Base-by-base conservation (phyloP, 2,797 vertebrate genomes). In the Onychomys leucogaster region DNA sequence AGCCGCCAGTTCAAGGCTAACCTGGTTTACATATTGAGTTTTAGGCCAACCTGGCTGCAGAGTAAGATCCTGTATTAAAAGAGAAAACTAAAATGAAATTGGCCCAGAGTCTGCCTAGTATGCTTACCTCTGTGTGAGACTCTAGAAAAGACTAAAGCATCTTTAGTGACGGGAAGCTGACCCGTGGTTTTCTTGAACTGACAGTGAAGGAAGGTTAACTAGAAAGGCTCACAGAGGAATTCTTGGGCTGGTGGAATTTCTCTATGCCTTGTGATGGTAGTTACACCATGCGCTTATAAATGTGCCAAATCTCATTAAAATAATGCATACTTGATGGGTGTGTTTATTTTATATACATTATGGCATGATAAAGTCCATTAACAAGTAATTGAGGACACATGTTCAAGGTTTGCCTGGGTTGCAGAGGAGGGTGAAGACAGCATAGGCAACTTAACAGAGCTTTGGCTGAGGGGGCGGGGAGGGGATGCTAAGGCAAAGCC, bases 271-370 rank as follows among this genome's bases (percentile, higher is more conserved):
- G 65, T 91, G 37, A 25, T 43, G 46, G n/a, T 46, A 5, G 78
- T 86, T 59, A 49, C 37, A 55, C 37, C 17, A 57, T 25, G 61
- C 19, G 3, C 29, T 52, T 59, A 78, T n/a, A 65, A n/a, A 89
- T 78, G 25, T 84, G 71, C 34, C 29, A 83, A 61, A 91, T 80
- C 32, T 87, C 59, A 63, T 57, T 77, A 77, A 88, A 77, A 76
- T 76, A 81, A 69, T 43, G 14, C 82, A 89, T 9, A 75, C 6
- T 71, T 65, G 49, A 89, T 43, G 32, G 32, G 52, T 34, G 0
- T 9, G 16, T 89, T 95, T 80, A 71, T 84, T 88, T n/a, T 25
- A 59, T 52, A 27, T 55, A 69, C 80, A 69, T 94, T 89, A 34
- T 57, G 37, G n/a, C 46, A 75, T 21, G 81, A 80, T 65, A 67